phyloP scores from a whole-genome alignment of 2,113 vertebrate species.

The Dinomys branickii region DNA sequence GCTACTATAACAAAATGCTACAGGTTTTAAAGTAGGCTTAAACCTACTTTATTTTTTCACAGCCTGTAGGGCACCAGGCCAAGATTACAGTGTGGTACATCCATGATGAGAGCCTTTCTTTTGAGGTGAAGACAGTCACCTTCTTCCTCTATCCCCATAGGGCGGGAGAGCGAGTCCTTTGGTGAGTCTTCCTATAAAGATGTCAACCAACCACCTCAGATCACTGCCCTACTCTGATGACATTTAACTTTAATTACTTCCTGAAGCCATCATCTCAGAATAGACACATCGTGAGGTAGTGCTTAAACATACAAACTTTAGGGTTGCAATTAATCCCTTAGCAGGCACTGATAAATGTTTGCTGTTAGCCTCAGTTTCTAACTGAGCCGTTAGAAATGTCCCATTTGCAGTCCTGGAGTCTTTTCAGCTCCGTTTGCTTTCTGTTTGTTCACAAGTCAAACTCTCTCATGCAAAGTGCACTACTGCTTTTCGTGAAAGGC shows the following conservation, averaged over 20 bases:
- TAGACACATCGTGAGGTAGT: background rate
- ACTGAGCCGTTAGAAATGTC: background rate
- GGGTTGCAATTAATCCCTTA: background rate
- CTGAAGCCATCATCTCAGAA: background rate
- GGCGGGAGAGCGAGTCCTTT: background rate
- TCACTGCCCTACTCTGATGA: background rate
- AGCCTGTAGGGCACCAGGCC: background rate
- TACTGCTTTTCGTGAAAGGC: background rate
- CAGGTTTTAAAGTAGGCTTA: background rate
- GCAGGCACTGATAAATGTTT: background rate
- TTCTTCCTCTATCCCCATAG: background rate
- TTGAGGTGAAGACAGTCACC: too few relatives aligned
- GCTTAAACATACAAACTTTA: background rate
- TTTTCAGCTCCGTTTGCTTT: background rate
- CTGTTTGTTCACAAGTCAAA: background rate
- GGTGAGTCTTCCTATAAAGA: background rate
- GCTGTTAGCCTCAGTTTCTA: background rate
- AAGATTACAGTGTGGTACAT: accelerated
- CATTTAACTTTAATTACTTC: background rate
- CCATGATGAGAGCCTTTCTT: background rate
- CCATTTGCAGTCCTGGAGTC: background rate
- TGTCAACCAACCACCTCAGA: background rate
- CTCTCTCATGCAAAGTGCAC: background rate
- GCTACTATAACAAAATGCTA: background rate
- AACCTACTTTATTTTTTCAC: background rate